Evolutionary conservation across 2,888 invertebrate species (phyloP), one percentile per base, ranked within the genome.

Genomic region (Julus scanicus): DNA sequence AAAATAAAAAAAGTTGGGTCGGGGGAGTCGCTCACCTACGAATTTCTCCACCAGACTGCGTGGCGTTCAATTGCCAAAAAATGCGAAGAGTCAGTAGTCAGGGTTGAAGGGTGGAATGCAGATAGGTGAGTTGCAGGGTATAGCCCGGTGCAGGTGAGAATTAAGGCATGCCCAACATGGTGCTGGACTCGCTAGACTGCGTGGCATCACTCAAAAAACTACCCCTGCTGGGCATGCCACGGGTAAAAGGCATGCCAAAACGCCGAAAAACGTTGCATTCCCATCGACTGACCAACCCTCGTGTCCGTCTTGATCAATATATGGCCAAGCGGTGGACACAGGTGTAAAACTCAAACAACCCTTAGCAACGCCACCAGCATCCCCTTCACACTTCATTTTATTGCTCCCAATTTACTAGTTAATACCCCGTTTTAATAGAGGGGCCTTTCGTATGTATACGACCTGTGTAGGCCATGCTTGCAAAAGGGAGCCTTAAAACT

Each of bases 401-500:
- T 71, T 71, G 71, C 71, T 29, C 71, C 71, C 71, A 71, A 71
- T 71, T 71, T 71, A 71, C 71, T n/a, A 71, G 71, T 71, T 71
- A 71, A 71, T n/a, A 20, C n/a, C 71, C 71, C 71, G 71, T 29
- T 71, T 71, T 71, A 71, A 71, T 71, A 71, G 71, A 71, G 71
- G 71, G 71, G 71, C 71, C n/a, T 29, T 71, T 20, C 53, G 13
- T 53, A 53, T 44, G 6, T 44, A n/a, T 53, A 53, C 13, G 53
- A 15, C 53, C 53, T n/a, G n/a, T 53, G 53, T 15, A 15, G 53
- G 53, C 11, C 53, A n/a, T n/a, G n/a, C n/a, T n/a, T n/a, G n/a
- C n/a, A n/a, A 53, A 53, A 53, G 53, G 53, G 53, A 53, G 11
- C 53, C 53, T 15, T 53, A 53, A 44, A 44, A 53, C 4, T 53